Evolutionary conservation across 2,888 invertebrate genomes (phyloP), one percentile per base, ranked within the genome.

Genomic region (Onchidella celtica): DNA sequence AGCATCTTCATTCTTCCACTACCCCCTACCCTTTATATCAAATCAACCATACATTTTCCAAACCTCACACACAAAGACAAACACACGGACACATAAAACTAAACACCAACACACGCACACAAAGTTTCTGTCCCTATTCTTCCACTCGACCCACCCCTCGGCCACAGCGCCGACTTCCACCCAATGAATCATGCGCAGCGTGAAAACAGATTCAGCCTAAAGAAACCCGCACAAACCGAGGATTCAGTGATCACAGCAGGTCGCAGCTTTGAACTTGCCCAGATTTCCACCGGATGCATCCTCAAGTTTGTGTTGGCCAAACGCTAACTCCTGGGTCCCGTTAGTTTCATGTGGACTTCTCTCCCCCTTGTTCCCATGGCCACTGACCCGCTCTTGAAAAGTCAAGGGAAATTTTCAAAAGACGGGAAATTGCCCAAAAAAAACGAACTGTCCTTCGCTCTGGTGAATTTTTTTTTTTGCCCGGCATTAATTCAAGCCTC

Each of bases 271-370:
- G 47, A 61, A 61, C 27, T 24, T 61, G 61, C 17, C 55, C 4
- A 61, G 27, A 6, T 6, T 24, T 24, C 21, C 61, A 61, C 61
- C 61, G 61, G 61, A 61, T 24, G 61, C 61, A 61, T 24, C n/a
- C 55, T 14, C 6, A 47, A n/a, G 61, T 61, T 61, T 61, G 61
- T 24, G 61, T 24, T 61, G 61, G 61, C 61, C 61, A 61, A 61
- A 61, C n/a, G 21, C 27, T 61, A 61, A 61, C 61, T 24, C 55
- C 55, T 9, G 17, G 11, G 55, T 61, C 61, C 61, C 61, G 14
- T 61, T 61, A 17, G 47, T 6, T 47, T 47, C n/a, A n/a, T n/a
- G n/a, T 47, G 47, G 17, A 47, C 6, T 47, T 47, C 47, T 47
- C 47, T 47, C 47, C 47, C 47, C 17, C 17, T 47, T 47, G 6